Evolutionary conservation across 2,888 invertebrate genomes (phyloP).

Genomic region (Chrysodeixis includens): DNA sequence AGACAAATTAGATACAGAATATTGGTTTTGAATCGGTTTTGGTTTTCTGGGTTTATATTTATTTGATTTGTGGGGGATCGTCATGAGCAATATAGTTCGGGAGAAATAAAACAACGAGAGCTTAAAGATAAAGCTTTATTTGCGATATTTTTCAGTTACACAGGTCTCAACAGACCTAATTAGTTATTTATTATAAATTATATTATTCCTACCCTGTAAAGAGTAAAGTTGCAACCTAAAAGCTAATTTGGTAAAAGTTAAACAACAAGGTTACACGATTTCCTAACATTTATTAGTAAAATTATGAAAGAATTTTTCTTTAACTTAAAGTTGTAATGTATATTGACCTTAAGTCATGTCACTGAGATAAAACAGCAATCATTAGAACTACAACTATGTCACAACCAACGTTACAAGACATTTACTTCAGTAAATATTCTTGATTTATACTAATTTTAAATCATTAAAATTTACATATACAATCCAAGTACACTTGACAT

Average conservation of each 20-base stretch:
- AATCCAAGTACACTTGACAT: slow-evolving; percentile 27
- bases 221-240: too few relatives aligned
- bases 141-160: background rate
- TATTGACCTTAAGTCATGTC: too few relatives aligned
- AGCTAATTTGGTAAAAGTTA: too few relatives aligned
- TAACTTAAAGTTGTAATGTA: too few relatives aligned
- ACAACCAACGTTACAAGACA: slow-evolving; percentile 18
- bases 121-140: background rate
- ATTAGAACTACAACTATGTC: background rate
- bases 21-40: slow-evolving; percentile 76
- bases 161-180: too few relatives aligned
- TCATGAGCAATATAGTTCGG: slow-evolving; percentile 48
- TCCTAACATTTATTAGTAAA: too few relatives aligned
- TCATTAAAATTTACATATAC: slow-evolving; percentile 28
- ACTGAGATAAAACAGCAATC: background rate
- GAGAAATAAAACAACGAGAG: background rate
- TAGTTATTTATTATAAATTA: too few relatives aligned
- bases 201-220: too few relatives aligned
- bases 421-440: slow-evolving; percentile 35
- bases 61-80: slow-evolving; percentile 57
- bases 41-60: slow-evolving; percentile 64
- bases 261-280: too few relatives aligned
- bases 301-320: too few relatives aligned
- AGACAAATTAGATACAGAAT: slow-evolving; percentile 86
- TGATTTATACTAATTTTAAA: slow-evolving; percentile 39